phyloP scores from a whole-genome alignment of 53 echinoderm and acorn worm species.

The Temnopleurus reevesii region DNA sequence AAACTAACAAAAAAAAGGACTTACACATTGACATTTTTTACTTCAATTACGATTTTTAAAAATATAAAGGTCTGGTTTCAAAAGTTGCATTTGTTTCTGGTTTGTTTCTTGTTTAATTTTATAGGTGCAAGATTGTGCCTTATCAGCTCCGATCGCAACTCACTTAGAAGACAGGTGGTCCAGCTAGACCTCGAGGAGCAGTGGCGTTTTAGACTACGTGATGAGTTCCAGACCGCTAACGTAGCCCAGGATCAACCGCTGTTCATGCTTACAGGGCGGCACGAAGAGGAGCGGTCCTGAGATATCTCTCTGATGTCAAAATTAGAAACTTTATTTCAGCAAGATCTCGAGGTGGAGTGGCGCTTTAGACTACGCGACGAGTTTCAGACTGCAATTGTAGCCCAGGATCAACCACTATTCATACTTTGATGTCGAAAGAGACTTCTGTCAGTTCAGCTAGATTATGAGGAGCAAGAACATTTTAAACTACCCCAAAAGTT shows the following conservation, averaged over 20 bases:
- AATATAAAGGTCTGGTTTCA: too few species aligned
- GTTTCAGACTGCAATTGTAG: neutral
- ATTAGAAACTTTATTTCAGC: neutral
- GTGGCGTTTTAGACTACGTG: conserved; percentile 91
- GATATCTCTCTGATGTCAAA: neutral
- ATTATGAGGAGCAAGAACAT: neutral
- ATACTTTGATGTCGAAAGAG: neutral
- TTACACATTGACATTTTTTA: too few species aligned
- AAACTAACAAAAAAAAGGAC: too few species aligned
- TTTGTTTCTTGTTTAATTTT: too few species aligned
- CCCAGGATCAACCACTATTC: neutral
- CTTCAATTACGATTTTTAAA: too few species aligned
- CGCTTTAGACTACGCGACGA: neutral
- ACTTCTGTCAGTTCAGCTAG: neutral
- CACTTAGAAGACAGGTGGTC: conserved; percentile 88
- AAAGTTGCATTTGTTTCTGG: too few species aligned
- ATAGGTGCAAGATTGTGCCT: conserved; percentile 90
- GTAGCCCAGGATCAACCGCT: conserved; percentile 78
- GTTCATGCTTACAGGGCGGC: conserved; percentile 79
- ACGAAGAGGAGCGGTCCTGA: conserved; percentile 64
- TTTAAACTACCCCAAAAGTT: neutral
- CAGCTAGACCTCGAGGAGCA: conserved; percentile 87
- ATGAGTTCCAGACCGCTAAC: conserved; percentile 96
- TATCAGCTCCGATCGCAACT: conserved; percentile 86
- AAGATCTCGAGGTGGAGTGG: neutral